These are phyloP conservation scores for Junonia oenone DNA, from an alignment of 2,888 invertebrate species.

Conservation along the genomic window DNA sequence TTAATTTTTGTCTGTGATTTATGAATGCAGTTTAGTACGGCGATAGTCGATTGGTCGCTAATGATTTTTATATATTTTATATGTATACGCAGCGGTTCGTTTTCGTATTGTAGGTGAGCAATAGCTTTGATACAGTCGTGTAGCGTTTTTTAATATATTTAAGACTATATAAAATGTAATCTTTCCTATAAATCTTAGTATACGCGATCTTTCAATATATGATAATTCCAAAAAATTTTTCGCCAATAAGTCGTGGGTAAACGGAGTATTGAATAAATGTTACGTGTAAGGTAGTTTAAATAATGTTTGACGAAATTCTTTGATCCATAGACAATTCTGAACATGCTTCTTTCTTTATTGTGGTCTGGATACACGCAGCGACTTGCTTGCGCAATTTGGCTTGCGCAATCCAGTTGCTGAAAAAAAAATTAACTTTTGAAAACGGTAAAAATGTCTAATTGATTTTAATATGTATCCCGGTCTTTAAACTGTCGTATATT, in stretches of 20 bases:
- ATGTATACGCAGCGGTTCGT: conserved; percentile 27
- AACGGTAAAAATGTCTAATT: background rate
- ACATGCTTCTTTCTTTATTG: too few relatives aligned
- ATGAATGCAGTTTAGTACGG: conserved; percentile 51
- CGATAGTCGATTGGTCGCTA: conserved; percentile 27
- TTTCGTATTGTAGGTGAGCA: conserved; percentile 28
- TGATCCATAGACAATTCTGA: background rate
- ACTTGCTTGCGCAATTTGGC: too few relatives aligned
- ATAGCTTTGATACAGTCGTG: conserved; percentile 30
- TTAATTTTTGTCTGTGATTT: conserved; percentile 65
- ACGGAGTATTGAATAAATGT: conserved; percentile 2
- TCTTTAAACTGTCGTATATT: background rate
- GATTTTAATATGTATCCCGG: background rate
- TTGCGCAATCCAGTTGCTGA: background rate
- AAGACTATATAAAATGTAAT: conserved; percentile 17
- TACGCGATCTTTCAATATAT: conserved; percentile 13
- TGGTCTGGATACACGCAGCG: too few relatives aligned
- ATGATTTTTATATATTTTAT: conserved; percentile 36
- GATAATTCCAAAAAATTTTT: conserved; percentile 3
- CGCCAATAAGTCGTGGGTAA: conserved; percentile 10
- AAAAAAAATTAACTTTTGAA: background rate
- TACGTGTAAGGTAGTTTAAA: background rate
- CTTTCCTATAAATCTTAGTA: conserved; percentile 14
- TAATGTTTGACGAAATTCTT: background rate
- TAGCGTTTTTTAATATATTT: conserved; percentile 22